These are phyloP conservation scores for Halesus radiatus DNA, from an alignment of 1,140 invertebrate species.

Conservation along the genomic window DNA sequence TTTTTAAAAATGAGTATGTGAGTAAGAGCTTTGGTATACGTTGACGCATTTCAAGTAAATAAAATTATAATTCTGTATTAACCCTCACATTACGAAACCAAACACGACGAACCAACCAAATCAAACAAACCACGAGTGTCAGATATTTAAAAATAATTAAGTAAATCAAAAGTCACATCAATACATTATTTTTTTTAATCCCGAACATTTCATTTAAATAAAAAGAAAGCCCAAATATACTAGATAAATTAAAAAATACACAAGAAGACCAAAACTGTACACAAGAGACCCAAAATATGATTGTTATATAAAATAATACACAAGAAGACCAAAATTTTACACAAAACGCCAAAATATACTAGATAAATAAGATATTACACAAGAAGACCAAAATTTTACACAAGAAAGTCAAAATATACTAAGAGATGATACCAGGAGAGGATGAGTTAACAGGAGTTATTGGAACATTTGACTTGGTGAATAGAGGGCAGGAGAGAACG, in stretches of 20 bases:
- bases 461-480: conserved; percentile 12
- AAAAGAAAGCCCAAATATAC: too few species aligned
- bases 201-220: neutral
- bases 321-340: neutral
- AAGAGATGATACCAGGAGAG: neutral
- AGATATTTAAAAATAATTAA: too few species aligned
- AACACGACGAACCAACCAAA: too few species aligned
- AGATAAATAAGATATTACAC: conserved; percentile 9
- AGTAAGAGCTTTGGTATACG: too few species aligned
- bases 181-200: neutral
- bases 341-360: conserved; percentile 23
- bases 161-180: too few species aligned
- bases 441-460: neutral
- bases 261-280: neutral
- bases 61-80: too few species aligned
- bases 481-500: conserved; percentile 40
- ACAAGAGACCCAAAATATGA: neutral
- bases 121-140: too few species aligned
- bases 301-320: too few species aligned
- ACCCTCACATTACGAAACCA: too few species aligned
- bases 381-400: conserved; percentile 1
- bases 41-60: too few species aligned
- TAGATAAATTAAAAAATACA: too few species aligned
- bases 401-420: conserved; percentile 28
- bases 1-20: too few species aligned